Evolutionary conservation across 2,888 invertebrate species (phyloP), one percentile per base, ranked within the genome.

Genomic region (Plebejus melissa): DNA sequence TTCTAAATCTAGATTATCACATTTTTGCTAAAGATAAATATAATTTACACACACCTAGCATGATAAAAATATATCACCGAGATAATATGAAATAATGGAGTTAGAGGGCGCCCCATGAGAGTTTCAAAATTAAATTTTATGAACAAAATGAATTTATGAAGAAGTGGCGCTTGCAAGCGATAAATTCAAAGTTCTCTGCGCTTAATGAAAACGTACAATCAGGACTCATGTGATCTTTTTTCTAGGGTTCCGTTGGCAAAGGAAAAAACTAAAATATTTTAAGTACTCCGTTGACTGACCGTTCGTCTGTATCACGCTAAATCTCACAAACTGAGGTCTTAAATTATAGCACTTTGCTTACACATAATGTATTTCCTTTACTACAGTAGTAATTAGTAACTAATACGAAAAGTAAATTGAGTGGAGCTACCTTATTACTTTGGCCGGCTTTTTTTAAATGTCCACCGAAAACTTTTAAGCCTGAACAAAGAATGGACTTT

Each of bases 141-240:
- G 74, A 74, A 76, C 76, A 74, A 76, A 77, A 78, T 77, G 69
- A 77, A 76, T 77, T 78, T 77, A 78, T 75, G 76, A 77, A 77
- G 74, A 74, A 76, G 75, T 71, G 76, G 60, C 74, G 74, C 38
- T 74, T 28, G 38, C 32, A 50, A 75, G 74, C 76, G 72, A 76
- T 77, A 76, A 76, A 74, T 77, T 76, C 65, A 72, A 74, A 71
- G 74, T 72, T 41, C 60, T 36, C 76, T 46, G 72, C 50, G 72
- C 50, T 54, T 74, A 72, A 74, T 76, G 72, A 76, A 76, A 76
- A 76, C 36, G 74, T 76, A 72, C 54, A 72, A 72, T 72, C 72
- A 72, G 32, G 32, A 46, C 72, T 28, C 72, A 50, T 72, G 46
- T 72, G 72, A 71, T 28, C 32, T 36, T 65, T 32, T 65, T 54